Conservation (phyloP, 1,140 invertebrate genomes). For the Phenacoccus solenopsis region DNA sequence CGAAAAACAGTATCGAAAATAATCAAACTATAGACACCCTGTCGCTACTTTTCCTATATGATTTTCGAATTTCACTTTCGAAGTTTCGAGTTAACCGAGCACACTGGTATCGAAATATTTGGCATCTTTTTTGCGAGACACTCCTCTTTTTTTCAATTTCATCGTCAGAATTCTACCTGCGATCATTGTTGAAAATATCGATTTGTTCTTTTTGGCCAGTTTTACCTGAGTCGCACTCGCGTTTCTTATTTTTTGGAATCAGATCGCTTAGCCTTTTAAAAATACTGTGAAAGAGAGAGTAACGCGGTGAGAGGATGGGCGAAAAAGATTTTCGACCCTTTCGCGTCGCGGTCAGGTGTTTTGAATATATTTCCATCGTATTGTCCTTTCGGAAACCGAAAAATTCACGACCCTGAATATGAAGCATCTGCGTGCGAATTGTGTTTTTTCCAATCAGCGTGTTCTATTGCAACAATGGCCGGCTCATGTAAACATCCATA, state of each 20-base stretch:
- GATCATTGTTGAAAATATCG: background rate
- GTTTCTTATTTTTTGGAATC: background rate
- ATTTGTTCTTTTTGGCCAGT: background rate
- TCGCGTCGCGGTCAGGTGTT: background rate
- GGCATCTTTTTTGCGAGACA: background rate
- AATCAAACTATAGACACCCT: too few species aligned
- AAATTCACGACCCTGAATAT: too few species aligned
- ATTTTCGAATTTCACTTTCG: too few species aligned
- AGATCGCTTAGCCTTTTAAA: background rate
- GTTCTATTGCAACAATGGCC: background rate
- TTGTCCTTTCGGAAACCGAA: background rate
- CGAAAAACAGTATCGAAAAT: too few species aligned
- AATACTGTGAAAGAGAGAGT: background rate
- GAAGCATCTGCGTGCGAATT: background rate
- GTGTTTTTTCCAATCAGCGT: background rate
- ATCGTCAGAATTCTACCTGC: background rate
- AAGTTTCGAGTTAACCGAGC: too few species aligned
- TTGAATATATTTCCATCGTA: background rate
- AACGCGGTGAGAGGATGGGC: too few species aligned
- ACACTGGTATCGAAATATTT: too few species aligned
- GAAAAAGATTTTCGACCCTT: background rate
- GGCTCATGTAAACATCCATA: background rate
- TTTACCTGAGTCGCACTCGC: background rate
- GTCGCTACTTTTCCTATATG: too few species aligned
- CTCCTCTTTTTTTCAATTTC: background rate